A percentile compares a stretch with the other conserved stretches of the same genome.
These are phyloP conservation scores for Apaloderma vittatum DNA, from an alignment of 2,113 vertebrate species.

Conservation along the genomic window DNA sequence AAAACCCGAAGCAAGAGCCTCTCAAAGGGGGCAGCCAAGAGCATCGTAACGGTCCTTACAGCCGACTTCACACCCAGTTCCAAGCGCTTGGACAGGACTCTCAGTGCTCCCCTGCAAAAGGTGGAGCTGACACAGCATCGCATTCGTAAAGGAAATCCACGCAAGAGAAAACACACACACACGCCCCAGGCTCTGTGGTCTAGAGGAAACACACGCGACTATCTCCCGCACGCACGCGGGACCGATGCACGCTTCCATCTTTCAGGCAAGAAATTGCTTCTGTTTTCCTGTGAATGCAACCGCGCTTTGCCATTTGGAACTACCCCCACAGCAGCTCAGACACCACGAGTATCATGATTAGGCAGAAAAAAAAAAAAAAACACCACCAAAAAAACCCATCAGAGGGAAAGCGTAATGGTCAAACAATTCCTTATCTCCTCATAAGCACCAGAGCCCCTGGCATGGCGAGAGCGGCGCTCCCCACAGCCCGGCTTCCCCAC, in stretches of 20 bases:
- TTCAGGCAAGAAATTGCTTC: background rate
- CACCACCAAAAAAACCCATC: no score
- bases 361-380: no score
- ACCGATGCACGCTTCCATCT: background rate
- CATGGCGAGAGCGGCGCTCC: no score
- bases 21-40: background rate
- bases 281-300: background rate
- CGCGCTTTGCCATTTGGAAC: background rate
- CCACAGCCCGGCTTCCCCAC: no score
- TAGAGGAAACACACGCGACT: fast-evolving
- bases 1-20: background rate
- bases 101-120: fast-evolving
- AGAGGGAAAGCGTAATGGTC: fast-evolving
- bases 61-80: background rate
- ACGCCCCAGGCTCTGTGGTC: background rate
- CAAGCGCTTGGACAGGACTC: background rate
- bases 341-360: background rate
- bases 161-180: background rate
- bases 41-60: background rate
- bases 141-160: background rate
- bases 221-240: fast-evolving
- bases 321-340: background rate
- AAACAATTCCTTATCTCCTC: background rate
- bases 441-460: no score
- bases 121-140: background rate